Evolutionary conservation across 92 coral and sea anemone genomes (phyloP).

Genomic region (Metridium senile): DNA sequence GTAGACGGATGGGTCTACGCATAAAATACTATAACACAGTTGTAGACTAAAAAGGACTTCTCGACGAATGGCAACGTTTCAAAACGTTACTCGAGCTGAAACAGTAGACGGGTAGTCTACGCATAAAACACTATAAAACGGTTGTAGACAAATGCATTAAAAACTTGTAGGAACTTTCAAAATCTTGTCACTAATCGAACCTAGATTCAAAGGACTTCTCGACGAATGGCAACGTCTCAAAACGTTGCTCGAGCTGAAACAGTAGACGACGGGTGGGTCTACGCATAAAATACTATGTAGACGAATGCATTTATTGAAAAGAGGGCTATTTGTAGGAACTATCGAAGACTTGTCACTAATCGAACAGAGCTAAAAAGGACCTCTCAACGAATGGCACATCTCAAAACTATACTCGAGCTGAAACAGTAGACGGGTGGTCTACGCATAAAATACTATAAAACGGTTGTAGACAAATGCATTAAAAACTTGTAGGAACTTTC

Average conservation of each 20-base stretch:
- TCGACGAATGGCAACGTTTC: slow-evolving; percentile 25
- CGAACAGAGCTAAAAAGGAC: slow-evolving; percentile 25
- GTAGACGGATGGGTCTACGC: neutral
- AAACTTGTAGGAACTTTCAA: slow-evolving; percentile 1
- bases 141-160: too few species aligned
- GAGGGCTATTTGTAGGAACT: slow-evolving; percentile 10
- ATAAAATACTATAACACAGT: neutral
- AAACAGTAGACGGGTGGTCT: too few species aligned
- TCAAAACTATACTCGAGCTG: slow-evolving; percentile 10
- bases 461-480: too few species aligned
- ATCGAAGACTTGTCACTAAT: neutral
- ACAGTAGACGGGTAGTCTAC: too few species aligned
- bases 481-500: slow-evolving; percentile 2
- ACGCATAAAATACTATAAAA: too few species aligned
- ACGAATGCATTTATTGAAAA: too few species aligned
- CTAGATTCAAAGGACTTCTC: slow-evolving; percentile 29
- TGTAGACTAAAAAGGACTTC: slow-evolving; percentile 30
- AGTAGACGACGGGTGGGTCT: neutral
- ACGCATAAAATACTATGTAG: neutral
- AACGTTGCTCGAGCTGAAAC: slow-evolving; percentile 1
- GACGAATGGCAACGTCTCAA: slow-evolving; percentile 28
- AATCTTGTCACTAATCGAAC: slow-evolving; percentile 15
- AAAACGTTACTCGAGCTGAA: too few species aligned
- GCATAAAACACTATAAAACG: too few species aligned
- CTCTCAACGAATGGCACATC: slow-evolving; percentile 28